A percentile compares a stretch with the other conserved stretches of the same genome.
phyloP scores from a whole-genome alignment of 2,113 vertebrate species.

The Centropus unirufus region DNA sequence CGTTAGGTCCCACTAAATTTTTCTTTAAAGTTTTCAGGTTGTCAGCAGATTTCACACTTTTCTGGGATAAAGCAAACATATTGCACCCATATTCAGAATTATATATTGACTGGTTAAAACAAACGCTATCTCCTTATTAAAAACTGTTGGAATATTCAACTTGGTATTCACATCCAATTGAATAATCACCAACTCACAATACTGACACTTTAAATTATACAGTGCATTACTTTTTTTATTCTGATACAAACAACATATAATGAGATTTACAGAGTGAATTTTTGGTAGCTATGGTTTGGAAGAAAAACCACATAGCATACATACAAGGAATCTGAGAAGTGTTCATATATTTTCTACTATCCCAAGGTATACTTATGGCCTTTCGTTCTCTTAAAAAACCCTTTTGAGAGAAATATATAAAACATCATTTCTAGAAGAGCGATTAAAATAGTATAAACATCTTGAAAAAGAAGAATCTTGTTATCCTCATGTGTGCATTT shows the following conservation, averaged over 20 bases:
- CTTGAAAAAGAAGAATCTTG: background rate
- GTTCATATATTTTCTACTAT: background rate
- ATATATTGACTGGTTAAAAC: background rate
- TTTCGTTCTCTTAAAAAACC: background rate
- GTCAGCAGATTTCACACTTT: background rate
- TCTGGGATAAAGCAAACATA: background rate
- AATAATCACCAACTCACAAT: background rate
- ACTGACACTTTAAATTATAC: background rate
- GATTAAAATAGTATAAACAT: background rate
- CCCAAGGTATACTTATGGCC: background rate
- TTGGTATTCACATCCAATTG: background rate
- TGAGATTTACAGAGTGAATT: background rate
- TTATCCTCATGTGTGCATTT: background rate
- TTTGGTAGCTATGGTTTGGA: background rate
- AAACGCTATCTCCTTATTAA: background rate
- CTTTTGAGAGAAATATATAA: background rate
- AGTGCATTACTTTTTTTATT: background rate
- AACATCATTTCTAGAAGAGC: background rate
- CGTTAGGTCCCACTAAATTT: background rate
- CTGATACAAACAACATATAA: background rate
- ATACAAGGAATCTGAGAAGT: background rate
- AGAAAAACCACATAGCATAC: background rate
- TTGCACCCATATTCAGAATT: background rate
- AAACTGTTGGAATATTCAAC: background rate
- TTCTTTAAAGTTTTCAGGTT: background rate